Evolutionary conservation across 1,140 invertebrate species (phyloP).

Genomic region (Epicauta chinensis): DNA sequence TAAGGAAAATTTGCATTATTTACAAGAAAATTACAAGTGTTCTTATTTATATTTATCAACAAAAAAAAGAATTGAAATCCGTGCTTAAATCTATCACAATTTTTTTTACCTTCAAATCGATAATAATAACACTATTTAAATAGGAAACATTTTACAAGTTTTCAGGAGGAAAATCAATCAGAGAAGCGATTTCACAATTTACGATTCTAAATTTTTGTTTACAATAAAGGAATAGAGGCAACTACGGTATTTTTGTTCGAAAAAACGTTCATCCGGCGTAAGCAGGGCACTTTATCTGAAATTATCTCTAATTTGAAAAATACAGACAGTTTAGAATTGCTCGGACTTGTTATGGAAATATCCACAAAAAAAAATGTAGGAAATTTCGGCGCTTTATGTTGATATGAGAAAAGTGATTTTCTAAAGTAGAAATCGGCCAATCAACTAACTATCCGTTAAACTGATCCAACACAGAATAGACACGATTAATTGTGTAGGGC

Average conservation of each 20-base stretch:
- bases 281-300: conserved; percentile 12
- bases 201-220: not conserved
- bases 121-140: no score
- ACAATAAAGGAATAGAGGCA: conserved; percentile 15
- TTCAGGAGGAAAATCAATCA: not conserved
- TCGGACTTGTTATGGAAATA: not conserved
- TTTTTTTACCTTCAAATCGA: conserved; percentile 1
- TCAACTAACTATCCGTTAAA: no score
- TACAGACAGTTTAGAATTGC: not conserved
- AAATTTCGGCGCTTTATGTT: no score
- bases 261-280: conserved; percentile 2
- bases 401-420: no score
- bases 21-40: conserved; percentile 3
- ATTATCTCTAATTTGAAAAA: no score
- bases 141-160: no score
- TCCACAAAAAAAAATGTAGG: not conserved
- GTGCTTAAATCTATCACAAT: conserved; percentile 24
- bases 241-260: conserved; percentile 8
- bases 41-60: conserved; percentile 3
- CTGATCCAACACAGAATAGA: no score
- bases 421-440: no score
- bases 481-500: no score
- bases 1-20: conserved; percentile 4
- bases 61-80: conserved; percentile 5
- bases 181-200: no score